These are phyloP conservation scores for Leucoptera coffeella DNA, from an alignment of 2,888 invertebrate species.

Conservation along the genomic window DNA sequence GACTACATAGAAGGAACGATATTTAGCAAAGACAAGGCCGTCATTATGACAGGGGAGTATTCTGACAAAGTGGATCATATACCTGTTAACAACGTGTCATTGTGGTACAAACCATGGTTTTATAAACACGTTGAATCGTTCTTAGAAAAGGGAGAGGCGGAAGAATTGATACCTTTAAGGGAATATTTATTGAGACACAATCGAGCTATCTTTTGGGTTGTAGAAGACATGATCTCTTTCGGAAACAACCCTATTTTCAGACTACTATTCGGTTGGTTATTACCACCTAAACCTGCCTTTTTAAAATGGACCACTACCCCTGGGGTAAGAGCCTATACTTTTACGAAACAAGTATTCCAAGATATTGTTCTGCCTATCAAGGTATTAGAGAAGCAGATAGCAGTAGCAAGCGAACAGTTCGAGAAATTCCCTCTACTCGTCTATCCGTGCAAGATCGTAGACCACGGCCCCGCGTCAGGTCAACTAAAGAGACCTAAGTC, in stretches of 20 bases:
- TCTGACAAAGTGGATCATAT: slow-evolving; percentile 47
- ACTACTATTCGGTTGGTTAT: slow-evolving; percentile 57
- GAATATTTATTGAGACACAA: slow-evolving; percentile 62
- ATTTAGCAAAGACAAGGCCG: slow-evolving; percentile 56
- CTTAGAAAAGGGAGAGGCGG: slow-evolving; percentile 40
- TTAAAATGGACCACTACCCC: slow-evolving; percentile 67
- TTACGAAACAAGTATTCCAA: slow-evolving; percentile 66
- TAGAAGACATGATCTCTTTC: slow-evolving; percentile 65
- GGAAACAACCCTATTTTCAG: slow-evolving; percentile 62
- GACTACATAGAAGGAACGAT: slow-evolving; percentile 65
- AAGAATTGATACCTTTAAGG: slow-evolving; percentile 56
- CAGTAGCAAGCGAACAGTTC: slow-evolving; percentile 52
- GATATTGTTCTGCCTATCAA: slow-evolving; percentile 63
- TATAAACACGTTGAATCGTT: slow-evolving; percentile 61
- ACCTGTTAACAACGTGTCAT: slow-evolving; percentile 50
- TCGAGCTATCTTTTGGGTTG: slow-evolving; percentile 66
- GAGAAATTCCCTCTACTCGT: slow-evolving; percentile 63
- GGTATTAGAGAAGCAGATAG: slow-evolving; percentile 59
- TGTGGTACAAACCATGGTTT: slow-evolving; percentile 69
- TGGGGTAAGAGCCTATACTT: slow-evolving; percentile 60
- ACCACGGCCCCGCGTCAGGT: slow-evolving; percentile 54
- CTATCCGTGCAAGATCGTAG: slow-evolving; percentile 62
- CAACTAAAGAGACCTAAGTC: slow-evolving; percentile 49
- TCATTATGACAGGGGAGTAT: slow-evolving; percentile 62
- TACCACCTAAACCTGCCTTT: slow-evolving; percentile 67